Conservation (phyloP, 2,113 vertebrate species). For the Xiphophorus hellerii region DNA sequence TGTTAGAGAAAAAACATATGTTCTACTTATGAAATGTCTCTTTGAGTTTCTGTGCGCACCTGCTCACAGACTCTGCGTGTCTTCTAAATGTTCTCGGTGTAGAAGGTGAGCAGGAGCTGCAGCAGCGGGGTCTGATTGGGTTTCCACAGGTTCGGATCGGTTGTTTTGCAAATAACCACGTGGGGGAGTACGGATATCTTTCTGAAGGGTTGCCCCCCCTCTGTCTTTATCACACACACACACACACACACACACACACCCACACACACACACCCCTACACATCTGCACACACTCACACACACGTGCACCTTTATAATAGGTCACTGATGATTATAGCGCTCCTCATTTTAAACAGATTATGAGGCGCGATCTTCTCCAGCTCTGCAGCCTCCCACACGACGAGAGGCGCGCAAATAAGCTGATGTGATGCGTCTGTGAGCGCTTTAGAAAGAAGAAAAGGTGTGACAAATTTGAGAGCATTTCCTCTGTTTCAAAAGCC, state of each 20-base stretch:
- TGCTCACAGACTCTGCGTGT: slow-evolving; percentile 28
- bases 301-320: slow-evolving; percentile 67
- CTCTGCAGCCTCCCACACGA: slow-evolving; percentile 52
- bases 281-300: slow-evolving; percentile 39
- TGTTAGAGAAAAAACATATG: slow-evolving; percentile 64
- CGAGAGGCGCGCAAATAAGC: slow-evolving; percentile 48
- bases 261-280: slow-evolving; percentile 5
- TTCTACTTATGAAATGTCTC: slow-evolving; percentile 62
- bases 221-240: neutral
- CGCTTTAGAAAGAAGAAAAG: slow-evolving; percentile 19
- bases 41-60: slow-evolving; percentile 46
- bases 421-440: slow-evolving; percentile 38
- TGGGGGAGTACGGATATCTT: slow-evolving; percentile 84
- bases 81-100: slow-evolving; percentile 33
- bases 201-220: slow-evolving; percentile 57
- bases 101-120: slow-evolving; percentile 56
- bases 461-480: slow-evolving; percentile 56
- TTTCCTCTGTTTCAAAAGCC: slow-evolving; percentile 59
- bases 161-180: slow-evolving; percentile 85
- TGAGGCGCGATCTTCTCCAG: slow-evolving; percentile 44
- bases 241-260: slow-evolving; percentile 44
- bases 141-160: slow-evolving; percentile 77
- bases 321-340: slow-evolving; percentile 73
- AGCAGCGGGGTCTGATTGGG: slow-evolving; percentile 70
- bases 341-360: slow-evolving; percentile 70